Evolutionary conservation across 2,797 vertebrate genomes (phyloP), one percentile per base, ranked within the genome.

Genomic region (Helicolenus hilgendorfi): DNA sequence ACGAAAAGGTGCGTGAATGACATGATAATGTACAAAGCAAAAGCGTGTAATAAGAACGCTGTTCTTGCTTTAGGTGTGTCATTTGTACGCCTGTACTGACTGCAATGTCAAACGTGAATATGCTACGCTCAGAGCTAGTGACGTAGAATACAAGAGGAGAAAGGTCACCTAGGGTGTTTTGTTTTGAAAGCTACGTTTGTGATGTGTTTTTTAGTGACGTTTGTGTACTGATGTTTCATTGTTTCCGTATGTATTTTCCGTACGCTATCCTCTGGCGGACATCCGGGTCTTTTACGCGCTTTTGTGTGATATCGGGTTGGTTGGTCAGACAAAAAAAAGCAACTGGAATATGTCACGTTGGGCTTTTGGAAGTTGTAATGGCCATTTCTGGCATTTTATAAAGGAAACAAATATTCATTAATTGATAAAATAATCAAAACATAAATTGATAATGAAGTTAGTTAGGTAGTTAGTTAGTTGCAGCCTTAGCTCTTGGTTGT

Each of bases 161-260:
- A 2, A n/a, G 45, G 3, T 20, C 18, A 20, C 45, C 3, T 20
- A 49, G 4, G 3, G 45, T 49, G 18, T 9, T 49, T 49, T 49
- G 45, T 49, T 49, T 49, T 49, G 45, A 20, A 49, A 49, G 45
- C 45, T 49, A 49, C 8, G 45, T 49, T 49, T 49, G 45, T 49
- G 18, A 49, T 49, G 3, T 4, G 45, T 49, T 49, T n/a, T 49
- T 49, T 9, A 49, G 45, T 49, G 45, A n/a, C 1, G 3, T 49
- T 49, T 49, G 45, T 20, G 45, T 49, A 20, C 45, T 49, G 45
- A 49, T 49, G 18, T 49, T 49, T 20, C 41, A 20, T 49, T 49
- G 45, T 49, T n/a, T 49, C 18, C 0, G 0, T 49, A 49, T 1
- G 7, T n/a, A 49, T 49, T 0, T 49, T 2, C 26, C 26, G 45